Conservation (phyloP, 1,140 invertebrate genomes). For the Drosophila paulistorum region DNA sequence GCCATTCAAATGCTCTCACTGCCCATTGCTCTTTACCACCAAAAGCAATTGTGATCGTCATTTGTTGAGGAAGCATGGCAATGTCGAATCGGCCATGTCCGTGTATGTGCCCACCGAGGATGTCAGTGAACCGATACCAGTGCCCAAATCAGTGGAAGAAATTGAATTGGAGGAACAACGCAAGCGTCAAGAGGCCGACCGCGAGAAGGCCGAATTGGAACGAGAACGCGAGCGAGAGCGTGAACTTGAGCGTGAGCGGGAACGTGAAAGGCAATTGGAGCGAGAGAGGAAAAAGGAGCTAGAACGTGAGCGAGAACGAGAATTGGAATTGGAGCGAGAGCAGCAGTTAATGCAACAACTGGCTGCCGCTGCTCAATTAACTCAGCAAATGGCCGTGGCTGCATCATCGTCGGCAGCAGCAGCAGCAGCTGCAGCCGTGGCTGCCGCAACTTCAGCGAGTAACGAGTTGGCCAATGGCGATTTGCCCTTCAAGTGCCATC, state of each 20-base stretch:
- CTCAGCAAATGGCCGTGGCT: constrained; percentile 34
- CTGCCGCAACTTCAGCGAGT: constrained; percentile 4
- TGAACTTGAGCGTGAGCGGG: constrained; percentile 39
- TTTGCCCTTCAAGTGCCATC: constrained; percentile 95
- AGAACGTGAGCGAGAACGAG: constrained; percentile 27
- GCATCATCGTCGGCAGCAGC: constrained; percentile 27
- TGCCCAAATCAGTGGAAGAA: constrained; percentile 81
- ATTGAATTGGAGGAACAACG: constrained; percentile 75
- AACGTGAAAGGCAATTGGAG: constrained; percentile 43
- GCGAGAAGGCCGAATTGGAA: constrained; percentile 44
- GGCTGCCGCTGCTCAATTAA: constrained; percentile 19
- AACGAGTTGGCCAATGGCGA: constrained; percentile 83
- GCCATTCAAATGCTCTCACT: constrained; percentile 96
- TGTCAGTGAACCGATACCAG: constrained; percentile 77
- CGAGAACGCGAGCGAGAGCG: constrained; percentile 39
- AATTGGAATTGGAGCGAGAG: constrained; percentile 10
- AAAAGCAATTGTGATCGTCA: constrained; percentile 99
- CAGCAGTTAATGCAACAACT: constrained; percentile 44
- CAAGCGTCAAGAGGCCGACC: constrained; percentile 58
- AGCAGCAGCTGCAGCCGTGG: constrained; percentile 42
- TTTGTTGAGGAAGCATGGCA: constrained; percentile 93
- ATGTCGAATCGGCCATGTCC: constrained; percentile 80
- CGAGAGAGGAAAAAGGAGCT: constrained; percentile 43
- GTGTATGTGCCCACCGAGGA: constrained; percentile 82
- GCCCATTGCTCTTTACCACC: constrained; percentile 96